Evolutionary conservation across 2,113 vertebrate species (phyloP).

Genomic region (Murina feae): DNA sequence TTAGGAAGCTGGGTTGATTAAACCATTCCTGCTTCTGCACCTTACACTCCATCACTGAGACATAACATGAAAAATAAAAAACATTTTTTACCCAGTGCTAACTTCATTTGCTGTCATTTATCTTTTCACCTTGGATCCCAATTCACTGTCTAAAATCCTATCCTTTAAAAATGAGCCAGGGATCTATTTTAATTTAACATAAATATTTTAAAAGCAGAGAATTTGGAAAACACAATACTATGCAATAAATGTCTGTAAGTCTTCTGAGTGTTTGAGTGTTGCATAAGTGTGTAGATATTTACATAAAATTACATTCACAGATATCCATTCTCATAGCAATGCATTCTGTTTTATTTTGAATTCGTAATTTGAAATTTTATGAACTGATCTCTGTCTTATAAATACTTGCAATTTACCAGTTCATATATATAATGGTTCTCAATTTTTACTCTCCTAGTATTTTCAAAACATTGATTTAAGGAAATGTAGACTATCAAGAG

Average conservation of each 20-base stretch:
- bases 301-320: background rate
- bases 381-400: background rate
- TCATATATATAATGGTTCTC: background rate
- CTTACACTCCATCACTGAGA: conserved; percentile 3
- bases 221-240: background rate
- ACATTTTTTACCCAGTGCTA: background rate
- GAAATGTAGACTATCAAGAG: background rate
- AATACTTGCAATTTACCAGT: background rate
- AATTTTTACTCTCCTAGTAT: background rate
- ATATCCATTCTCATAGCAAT: background rate
- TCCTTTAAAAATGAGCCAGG: background rate
- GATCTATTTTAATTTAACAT: background rate
- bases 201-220: background rate
- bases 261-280: background rate
- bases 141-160: background rate
- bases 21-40: background rate
- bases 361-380: background rate
- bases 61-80: background rate
- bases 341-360: background rate
- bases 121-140: background rate
- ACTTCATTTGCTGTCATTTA: background rate
- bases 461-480: background rate
- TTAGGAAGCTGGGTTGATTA: conserved; percentile 5
- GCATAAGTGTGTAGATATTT: conserved; percentile 14
- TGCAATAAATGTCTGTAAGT: background rate